These are phyloP conservation scores for Psilanteris sp. DNA, from an alignment of 1,140 invertebrate species.

Conservation along the genomic window DNA sequence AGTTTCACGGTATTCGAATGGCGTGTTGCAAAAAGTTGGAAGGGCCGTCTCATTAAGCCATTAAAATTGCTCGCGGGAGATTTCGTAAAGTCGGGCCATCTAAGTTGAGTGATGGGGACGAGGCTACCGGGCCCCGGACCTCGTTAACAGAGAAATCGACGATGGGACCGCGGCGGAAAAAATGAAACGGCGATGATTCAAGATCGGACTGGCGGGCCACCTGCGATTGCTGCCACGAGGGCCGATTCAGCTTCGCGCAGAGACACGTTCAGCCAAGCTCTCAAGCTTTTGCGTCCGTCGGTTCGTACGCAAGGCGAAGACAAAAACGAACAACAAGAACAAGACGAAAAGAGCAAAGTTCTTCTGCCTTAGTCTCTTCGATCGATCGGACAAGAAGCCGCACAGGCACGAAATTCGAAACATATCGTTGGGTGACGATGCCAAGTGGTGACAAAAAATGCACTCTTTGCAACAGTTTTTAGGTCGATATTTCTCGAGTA, in stretches of 20 bases:
- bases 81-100: constrained; percentile 48
- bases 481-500: constrained; percentile 33
- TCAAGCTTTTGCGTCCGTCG: constrained; percentile 34
- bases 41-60: constrained; percentile 57
- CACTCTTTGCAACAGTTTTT: constrained; percentile 49
- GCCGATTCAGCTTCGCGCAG: constrained; percentile 43
- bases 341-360: constrained; percentile 33
- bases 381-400: constrained; percentile 63
- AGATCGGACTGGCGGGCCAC: constrained; percentile 57
- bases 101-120: constrained; percentile 50
- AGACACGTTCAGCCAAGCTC: constrained; percentile 41
- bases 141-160: constrained; percentile 55
- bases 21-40: constrained; percentile 45
- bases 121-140: constrained; percentile 40
- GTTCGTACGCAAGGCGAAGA: constrained; percentile 28
- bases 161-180: constrained; percentile 42
- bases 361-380: constrained; percentile 28
- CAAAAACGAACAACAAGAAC: constrained; percentile 6
- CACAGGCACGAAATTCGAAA: constrained; percentile 61
- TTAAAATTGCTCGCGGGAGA: constrained; percentile 55
- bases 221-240: constrained; percentile 52
- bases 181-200: constrained; percentile 60
- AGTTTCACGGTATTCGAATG: constrained; percentile 46
- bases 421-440: constrained; percentile 57
- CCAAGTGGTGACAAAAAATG: constrained; percentile 47